Evolutionary conservation across 2,888 invertebrate genomes (phyloP), one percentile per base, ranked within the genome.

Genomic region (Amorpha juglandis): DNA sequence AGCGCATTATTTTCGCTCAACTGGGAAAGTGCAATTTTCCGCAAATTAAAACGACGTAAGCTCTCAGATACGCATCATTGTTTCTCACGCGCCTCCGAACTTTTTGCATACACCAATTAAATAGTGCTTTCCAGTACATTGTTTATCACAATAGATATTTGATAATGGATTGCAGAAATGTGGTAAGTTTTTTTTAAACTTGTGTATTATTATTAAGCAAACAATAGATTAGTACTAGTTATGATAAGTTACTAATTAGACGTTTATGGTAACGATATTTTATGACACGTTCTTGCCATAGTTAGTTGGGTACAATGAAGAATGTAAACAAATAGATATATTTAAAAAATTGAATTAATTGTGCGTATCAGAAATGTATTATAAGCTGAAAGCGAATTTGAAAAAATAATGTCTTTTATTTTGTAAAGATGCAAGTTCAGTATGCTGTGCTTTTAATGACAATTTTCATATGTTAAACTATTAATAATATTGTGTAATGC

Each of bases 131-230:
- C 81, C 86, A 84, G 83, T 78, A 78, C 86, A 89, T 91, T 88
- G 88, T 89, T 80, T 66, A 77, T 78, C 78, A 84, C 83, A 86
- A 82, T 79, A 81, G 75, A 75, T 67, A 71, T 70, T 74, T 70
- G 73, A 85, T 78, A 80, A 92, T 92, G 92, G 89, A 91, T 87
- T 90, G 83, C 76, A 86, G 88, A 78, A 80, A 82, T 66, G 78
- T 82, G 90, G 92, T 92, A 78, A 81, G 92, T 88, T 81, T 84
- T 86, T 84, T 66, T 71, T 66, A 69, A 72, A 73, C n/a, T 48
- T 48, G 48, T 48, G 7, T 48, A n/a, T 48, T 48, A 48, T 38
- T 38, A 6, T 38, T 38, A 38, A 38, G 7, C 7, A 38, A 1
- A 38, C 7, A 7, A 38, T 38, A 14, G 45, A 1, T 45, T 14